Evolutionary conservation across 2,113 vertebrate genomes (phyloP).

Genomic region (Anolis carolinensis): DNA sequence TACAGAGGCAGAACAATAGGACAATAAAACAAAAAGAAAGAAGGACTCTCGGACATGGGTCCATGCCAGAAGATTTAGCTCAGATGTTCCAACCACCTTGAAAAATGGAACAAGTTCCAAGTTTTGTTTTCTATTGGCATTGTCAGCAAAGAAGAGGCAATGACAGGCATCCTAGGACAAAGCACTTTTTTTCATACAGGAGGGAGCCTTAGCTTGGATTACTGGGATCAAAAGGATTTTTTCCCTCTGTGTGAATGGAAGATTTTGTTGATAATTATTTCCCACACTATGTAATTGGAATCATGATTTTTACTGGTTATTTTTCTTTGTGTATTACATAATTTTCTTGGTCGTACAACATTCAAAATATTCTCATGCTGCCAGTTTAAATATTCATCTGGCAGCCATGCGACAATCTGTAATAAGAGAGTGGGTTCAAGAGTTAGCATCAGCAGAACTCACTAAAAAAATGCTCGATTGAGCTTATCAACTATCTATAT

Average conservation of each 20-base stretch:
- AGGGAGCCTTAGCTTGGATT: not conserved
- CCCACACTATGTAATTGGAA: not conserved
- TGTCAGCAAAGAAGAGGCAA: not conserved
- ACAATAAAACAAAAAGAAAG: not conserved
- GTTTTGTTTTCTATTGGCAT: not conserved
- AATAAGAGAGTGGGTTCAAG: not conserved
- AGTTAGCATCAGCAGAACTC: not conserved
- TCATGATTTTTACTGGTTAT: not conserved
- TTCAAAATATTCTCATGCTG: constrained; percentile 7
- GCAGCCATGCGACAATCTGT: not conserved
- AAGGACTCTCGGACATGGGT: not conserved
- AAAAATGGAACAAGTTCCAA: not conserved
- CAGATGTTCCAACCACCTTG: not conserved
- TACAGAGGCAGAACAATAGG: not conserved
- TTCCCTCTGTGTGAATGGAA: not conserved
- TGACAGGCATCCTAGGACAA: not conserved
- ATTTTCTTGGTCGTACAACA: not conserved
- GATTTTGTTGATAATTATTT: not conserved
- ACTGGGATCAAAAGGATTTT: not conserved
- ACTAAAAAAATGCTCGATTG: not conserved
- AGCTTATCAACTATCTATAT: too few species aligned
- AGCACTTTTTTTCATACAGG: not conserved
- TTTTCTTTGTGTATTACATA: not conserved
- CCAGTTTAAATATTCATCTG: not conserved
- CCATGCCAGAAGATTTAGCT: not conserved